Percentiles rank a stretch among this genome's conserved stretches.
phyloP scores from a whole-genome alignment of 2,113 vertebrate genomes.

The Albula goreensis region DNA sequence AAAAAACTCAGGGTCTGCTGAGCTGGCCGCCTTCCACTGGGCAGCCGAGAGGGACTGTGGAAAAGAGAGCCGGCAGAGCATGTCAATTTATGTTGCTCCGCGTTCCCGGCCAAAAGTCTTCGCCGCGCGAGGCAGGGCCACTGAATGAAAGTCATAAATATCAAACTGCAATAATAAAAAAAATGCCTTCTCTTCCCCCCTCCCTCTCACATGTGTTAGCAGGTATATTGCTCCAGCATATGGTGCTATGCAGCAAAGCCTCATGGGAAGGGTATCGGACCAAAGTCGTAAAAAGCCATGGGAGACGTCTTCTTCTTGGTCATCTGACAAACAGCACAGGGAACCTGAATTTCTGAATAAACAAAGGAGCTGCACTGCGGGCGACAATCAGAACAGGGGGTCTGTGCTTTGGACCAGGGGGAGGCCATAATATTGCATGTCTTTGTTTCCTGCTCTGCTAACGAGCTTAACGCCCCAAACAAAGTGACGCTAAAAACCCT shows the following conservation, averaged over 20 bases:
- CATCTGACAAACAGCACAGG: not conserved
- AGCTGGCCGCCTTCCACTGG: slow-evolving; percentile 44
- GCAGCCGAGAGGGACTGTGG: slow-evolving; percentile 37
- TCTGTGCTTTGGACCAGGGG: too few species aligned
- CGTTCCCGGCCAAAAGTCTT: slow-evolving; percentile 46
- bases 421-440: not conserved
- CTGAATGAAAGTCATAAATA: slow-evolving; percentile 59
- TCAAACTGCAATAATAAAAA: slow-evolving; percentile 48
- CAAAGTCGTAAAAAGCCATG: not conserved
- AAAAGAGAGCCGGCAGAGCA: slow-evolving; percentile 35
- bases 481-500: not conserved
- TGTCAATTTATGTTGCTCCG: slow-evolving; percentile 54
- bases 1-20: slow-evolving; percentile 57
- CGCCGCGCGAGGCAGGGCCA: slow-evolving; percentile 36
- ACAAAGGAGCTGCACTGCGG: not conserved
- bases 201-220: slow-evolving; percentile 16
- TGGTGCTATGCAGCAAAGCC: slow-evolving; percentile 34
- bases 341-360: not conserved
- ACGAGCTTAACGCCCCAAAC: not conserved
- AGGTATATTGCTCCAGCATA: slow-evolving; percentile 38
- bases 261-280: slow-evolving; percentile 12
- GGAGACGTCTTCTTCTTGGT: slow-evolving; percentile 6
- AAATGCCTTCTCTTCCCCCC: slow-evolving; percentile 19
- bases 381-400: not conserved
- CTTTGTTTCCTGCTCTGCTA: not conserved